These are phyloP conservation scores for Butorides virescens DNA, from an alignment of 2,113 vertebrate genomes.

Conservation along the genomic window DNA sequence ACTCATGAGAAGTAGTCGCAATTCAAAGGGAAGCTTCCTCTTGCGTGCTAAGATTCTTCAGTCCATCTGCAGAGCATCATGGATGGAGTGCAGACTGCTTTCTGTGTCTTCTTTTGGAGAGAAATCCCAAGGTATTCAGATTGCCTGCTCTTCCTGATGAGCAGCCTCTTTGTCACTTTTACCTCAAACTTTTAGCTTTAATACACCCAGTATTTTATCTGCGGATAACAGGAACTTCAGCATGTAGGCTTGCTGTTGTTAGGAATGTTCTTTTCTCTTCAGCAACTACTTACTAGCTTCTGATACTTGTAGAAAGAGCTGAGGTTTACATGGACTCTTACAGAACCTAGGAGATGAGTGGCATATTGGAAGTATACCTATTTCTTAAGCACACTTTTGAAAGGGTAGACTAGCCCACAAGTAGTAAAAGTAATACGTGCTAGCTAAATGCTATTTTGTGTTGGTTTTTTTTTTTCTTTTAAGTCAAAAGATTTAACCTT, in stretches of 20 bases:
- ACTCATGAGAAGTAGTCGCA: not conserved
- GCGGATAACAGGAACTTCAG: not conserved
- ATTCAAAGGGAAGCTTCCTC: not conserved
- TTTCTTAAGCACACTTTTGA: not conserved
- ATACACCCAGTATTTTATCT: not conserved
- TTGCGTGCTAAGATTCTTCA: accelerated
- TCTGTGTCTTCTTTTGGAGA: not conserved
- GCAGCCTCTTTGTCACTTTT: not conserved
- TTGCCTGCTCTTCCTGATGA: not conserved
- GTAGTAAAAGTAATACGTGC: not conserved
- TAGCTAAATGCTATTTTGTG: not conserved
- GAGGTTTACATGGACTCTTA: not conserved
- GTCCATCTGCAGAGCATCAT: not conserved
- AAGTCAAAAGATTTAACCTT: not conserved
- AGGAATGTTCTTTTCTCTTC: not conserved
- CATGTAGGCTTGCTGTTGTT: not conserved
- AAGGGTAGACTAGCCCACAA: not conserved
- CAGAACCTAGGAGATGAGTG: not conserved
- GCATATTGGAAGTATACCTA: not conserved
- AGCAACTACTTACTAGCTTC: not conserved
- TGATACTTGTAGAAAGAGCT: not conserved
- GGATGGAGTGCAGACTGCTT: not conserved
- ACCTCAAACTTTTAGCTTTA: not conserved
- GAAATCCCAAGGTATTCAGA: not conserved
- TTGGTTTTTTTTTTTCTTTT: not conserved